Conservation (phyloP, 2,797 vertebrate genomes). For the Tapirus indicus region DNA sequence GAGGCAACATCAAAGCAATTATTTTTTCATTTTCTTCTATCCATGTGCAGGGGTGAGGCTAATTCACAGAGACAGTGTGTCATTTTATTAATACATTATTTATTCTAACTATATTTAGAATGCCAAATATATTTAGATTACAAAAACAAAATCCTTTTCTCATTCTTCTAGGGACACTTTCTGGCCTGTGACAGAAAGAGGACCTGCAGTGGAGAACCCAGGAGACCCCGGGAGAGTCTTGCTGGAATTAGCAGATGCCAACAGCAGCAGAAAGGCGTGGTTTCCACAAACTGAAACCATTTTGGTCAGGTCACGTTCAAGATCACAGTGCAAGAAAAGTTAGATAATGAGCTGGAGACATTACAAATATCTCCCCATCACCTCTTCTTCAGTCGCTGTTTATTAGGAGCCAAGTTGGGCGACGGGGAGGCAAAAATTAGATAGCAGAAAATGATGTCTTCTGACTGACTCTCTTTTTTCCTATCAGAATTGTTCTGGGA, state of each 20-base stretch:
- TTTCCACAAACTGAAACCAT: conserved; percentile 22
- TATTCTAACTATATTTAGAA: conserved; percentile 22
- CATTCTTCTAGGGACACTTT: background rate
- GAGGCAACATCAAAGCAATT: conserved; percentile 34
- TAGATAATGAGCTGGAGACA: background rate
- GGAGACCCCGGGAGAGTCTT: background rate
- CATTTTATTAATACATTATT: conserved; percentile 50
- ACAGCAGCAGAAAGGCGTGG: background rate
- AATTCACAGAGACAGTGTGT: background rate
- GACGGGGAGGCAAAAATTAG: background rate
- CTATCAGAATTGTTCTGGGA: conserved; percentile 43
- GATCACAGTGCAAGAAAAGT: background rate
- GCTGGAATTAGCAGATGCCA: background rate
- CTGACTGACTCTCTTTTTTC: conserved; percentile 8
- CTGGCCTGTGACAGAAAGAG: background rate
- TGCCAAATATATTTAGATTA: conserved; percentile 24
- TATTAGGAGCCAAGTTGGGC: background rate
- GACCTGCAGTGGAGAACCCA: background rate
- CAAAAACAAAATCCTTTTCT: background rate
- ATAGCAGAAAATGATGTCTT: conserved; percentile 48
- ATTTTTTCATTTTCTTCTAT: conserved; percentile 51
- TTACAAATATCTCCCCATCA: background rate
- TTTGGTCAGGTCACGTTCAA: background rate
- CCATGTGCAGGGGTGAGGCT: background rate
- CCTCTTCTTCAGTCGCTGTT: background rate